A percentile compares a stretch with the other conserved stretches of the same genome.
Conservation (phyloP, 2,113 vertebrate genomes). For the Paralichthys olivaceus region DNA sequence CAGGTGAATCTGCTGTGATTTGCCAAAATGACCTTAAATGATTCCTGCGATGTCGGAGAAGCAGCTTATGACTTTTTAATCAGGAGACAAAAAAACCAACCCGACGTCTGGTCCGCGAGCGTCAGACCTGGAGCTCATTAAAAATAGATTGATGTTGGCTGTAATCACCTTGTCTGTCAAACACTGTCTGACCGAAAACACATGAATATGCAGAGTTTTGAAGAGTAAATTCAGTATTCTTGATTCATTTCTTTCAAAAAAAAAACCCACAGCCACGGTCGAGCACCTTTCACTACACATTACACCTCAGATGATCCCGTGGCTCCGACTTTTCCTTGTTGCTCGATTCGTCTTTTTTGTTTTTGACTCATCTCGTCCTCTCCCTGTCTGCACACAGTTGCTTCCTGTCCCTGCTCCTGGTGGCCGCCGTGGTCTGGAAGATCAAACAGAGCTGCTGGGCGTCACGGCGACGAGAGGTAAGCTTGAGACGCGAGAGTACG, state of each 20-base stretch:
- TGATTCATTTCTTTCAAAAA: neutral
- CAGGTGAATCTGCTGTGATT: neutral
- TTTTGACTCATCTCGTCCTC: conserved; percentile 1
- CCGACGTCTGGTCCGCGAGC: neutral
- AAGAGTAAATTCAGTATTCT: neutral
- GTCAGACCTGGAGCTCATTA: conserved; percentile 1
- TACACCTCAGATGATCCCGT: too few relatives aligned
- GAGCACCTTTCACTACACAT: too few relatives aligned
- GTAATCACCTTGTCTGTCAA: neutral
- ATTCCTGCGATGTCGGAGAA: neutral
- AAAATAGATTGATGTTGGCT: neutral
- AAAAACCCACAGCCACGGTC: neutral
- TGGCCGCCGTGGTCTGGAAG: conserved; percentile 97
- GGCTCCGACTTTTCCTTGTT: neutral
- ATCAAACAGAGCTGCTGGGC: conserved; percentile 98
- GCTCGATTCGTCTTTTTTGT: neutral
- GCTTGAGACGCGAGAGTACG: conserved; percentile 4
- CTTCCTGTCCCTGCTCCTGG: conserved; percentile 94
- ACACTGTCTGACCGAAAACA: neutral
- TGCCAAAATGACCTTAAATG: neutral
- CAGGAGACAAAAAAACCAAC: neutral
- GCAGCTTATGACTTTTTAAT: neutral
- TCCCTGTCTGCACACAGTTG: conserved; percentile 82
- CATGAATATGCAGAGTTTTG: conserved; percentile 8
- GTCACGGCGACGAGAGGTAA: conserved; percentile 92